phyloP scores from a whole-genome alignment of 2,888 invertebrate genomes.

The Cephus runcator region DNA sequence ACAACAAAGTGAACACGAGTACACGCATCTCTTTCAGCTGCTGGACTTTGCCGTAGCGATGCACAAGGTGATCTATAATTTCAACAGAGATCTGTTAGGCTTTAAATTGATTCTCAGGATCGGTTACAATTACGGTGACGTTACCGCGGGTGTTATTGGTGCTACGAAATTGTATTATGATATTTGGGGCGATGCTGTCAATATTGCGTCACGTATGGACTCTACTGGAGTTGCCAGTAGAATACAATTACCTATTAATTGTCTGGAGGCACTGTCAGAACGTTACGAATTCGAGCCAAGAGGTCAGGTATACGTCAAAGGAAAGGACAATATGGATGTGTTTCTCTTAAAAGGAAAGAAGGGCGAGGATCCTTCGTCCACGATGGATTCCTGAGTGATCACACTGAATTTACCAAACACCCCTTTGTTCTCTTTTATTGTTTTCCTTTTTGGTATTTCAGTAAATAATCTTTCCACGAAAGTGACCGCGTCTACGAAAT shows the following conservation, averaged over 20 bases:
- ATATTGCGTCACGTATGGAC: conserved; percentile 97
- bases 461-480: background rate
- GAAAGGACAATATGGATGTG: conserved; percentile 95
- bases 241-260: conserved; percentile 85
- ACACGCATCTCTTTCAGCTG: conserved; percentile 85
- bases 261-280: conserved; percentile 75
- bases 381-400: background rate
- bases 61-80: conserved; percentile 87
- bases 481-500: background rate
- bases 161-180: conserved; percentile 96
- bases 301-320: conserved; percentile 95
- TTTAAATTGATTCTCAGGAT: conserved; percentile 89
- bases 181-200: conserved; percentile 99
- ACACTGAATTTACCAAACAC: background rate
- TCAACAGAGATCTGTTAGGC: conserved; percentile 89
- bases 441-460: background rate
- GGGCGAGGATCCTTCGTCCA: conserved; percentile 5
- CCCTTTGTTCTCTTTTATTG: background rate
- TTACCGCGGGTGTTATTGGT: conserved; percentile 96
- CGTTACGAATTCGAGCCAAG: conserved; percentile 91
- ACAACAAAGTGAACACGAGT: conserved; percentile 74
- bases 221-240: conserved; percentile 90
- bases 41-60: conserved; percentile 95
- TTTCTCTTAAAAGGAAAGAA: conserved; percentile 76
- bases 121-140: conserved; percentile 94